phyloP scores from a whole-genome alignment of 2,888 invertebrate genomes.

The Rhogogaster chlorosoma region DNA sequence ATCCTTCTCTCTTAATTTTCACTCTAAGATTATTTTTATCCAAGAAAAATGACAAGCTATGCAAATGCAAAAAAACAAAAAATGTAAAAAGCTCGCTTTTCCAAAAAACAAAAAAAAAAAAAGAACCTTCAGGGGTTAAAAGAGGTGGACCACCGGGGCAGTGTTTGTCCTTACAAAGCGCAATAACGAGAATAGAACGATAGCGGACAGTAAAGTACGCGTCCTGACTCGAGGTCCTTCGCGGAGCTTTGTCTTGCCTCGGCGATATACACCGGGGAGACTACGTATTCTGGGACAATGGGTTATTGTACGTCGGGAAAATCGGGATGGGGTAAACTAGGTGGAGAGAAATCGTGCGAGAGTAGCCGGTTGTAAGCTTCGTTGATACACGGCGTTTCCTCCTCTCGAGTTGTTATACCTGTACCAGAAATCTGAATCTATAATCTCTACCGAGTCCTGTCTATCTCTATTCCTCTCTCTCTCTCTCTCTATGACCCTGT shows the following conservation, averaged over 20 bases:
- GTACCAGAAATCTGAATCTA: conserved; percentile 32
- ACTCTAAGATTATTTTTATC: neutral
- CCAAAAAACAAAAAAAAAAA: neutral
- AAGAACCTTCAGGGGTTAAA: neutral
- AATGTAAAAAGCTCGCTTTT: neutral
- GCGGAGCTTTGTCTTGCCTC: conserved; percentile 12
- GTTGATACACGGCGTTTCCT: conserved; percentile 32
- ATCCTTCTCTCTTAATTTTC: neutral
- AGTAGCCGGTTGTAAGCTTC: conserved; percentile 6
- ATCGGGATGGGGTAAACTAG: neutral
- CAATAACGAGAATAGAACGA: conserved; percentile 17
- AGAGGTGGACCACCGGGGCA: neutral
- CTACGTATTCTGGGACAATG: conserved; percentile 6
- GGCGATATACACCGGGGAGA: neutral
- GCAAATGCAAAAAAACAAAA: neutral
- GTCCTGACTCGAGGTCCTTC: conserved; percentile 3
- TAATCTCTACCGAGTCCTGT: neutral
- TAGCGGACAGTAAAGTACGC: conserved; percentile 10
- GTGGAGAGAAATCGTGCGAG: neutral
- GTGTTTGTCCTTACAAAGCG: neutral
- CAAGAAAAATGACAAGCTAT: neutral
- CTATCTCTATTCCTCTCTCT: neutral
- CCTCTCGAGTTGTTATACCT: conserved; percentile 18
- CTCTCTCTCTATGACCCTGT: neutral
- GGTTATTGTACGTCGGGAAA: conserved; percentile 27